A percentile compares a stretch with the other conserved stretches of the same genome.
Conservation (phyloP, 2,113 vertebrate species). For the Canis aureus region DNA sequence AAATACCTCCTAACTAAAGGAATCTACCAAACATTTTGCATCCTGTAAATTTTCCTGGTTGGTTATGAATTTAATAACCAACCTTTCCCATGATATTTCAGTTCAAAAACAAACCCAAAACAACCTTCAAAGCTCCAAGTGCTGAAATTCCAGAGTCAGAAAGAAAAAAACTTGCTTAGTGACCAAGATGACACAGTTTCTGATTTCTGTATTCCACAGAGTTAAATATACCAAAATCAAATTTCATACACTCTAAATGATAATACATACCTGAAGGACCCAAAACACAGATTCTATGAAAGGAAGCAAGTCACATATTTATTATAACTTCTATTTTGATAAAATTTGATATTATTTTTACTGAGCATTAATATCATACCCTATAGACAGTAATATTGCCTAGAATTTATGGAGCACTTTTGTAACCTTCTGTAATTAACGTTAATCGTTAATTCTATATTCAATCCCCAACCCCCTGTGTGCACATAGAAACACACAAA, state of each 20-base stretch:
- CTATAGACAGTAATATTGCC: background rate
- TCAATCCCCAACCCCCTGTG: background rate
- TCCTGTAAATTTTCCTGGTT: slow-evolving; percentile 30
- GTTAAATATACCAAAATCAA: slow-evolving; percentile 51
- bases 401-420: slow-evolving; percentile 18
- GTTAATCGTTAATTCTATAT: slow-evolving; percentile 58
- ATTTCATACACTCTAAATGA: background rate
- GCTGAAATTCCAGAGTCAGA: slow-evolving; percentile 50
- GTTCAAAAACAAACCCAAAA: slow-evolving; percentile 59
- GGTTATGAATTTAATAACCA: slow-evolving; percentile 42
- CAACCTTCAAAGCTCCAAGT: slow-evolving; percentile 41
- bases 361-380: background rate
- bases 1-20: slow-evolving; percentile 42
- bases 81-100: slow-evolving; percentile 20
- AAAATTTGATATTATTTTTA: slow-evolving; percentile 4
- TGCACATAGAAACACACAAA: slow-evolving; percentile 41
- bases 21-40: slow-evolving; percentile 60
- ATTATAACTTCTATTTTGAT: background rate
- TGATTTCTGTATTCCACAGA: slow-evolving; percentile 20
- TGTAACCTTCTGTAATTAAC: slow-evolving; percentile 53
- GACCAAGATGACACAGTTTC: slow-evolving; percentile 17
- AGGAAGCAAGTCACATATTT: background rate
- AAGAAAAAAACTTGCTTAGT: background rate
- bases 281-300: background rate
- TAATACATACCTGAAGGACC: background rate